phyloP scores from a whole-genome alignment of 2,113 vertebrate genomes.

The Limanda limanda region DNA sequence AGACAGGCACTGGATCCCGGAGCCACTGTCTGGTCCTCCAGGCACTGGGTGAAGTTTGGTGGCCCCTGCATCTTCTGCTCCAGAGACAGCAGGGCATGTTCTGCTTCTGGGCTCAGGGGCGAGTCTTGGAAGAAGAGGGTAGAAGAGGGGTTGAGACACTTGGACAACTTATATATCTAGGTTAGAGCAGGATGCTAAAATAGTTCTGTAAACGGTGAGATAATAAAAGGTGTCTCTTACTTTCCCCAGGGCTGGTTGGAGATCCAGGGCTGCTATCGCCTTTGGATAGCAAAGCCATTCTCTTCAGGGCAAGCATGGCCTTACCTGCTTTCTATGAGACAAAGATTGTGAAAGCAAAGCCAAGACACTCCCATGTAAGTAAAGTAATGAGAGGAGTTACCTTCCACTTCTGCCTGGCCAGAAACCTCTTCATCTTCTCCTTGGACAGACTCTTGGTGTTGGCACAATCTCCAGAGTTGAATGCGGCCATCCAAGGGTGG shows the following conservation, averaged over 20 bases:
- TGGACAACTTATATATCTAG: not conserved
- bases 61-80: conserved; percentile 74
- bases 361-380: not conserved
- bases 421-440: conserved; percentile 87
- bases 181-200: not conserved
- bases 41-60: conserved; percentile 68
- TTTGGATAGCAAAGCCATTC: conserved; percentile 85
- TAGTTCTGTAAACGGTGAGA: not conserved
- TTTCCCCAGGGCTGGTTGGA: conserved; percentile 60
- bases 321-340: conserved; percentile 88
- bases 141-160: not conserved
- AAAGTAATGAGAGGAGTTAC: conserved; percentile 58
- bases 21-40: conserved; percentile 59
- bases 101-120: conserved; percentile 66
- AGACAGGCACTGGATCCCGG: conserved; percentile 70
- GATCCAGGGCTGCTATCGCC: conserved; percentile 49
- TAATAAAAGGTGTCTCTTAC: conserved; percentile 47
- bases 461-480: conserved; percentile 55
- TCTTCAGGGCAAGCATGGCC: conserved; percentile 88
- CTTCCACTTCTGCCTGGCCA: conserved; percentile 90
- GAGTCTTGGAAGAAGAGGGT: conserved; percentile 36
- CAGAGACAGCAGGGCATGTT: conserved; percentile 69
- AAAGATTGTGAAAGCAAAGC: not conserved
- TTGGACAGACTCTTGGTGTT: conserved; percentile 83
- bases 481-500: conserved; percentile 86